Conservation (phyloP, 2,797 vertebrate species). For the Poecilia velifera region DNA sequence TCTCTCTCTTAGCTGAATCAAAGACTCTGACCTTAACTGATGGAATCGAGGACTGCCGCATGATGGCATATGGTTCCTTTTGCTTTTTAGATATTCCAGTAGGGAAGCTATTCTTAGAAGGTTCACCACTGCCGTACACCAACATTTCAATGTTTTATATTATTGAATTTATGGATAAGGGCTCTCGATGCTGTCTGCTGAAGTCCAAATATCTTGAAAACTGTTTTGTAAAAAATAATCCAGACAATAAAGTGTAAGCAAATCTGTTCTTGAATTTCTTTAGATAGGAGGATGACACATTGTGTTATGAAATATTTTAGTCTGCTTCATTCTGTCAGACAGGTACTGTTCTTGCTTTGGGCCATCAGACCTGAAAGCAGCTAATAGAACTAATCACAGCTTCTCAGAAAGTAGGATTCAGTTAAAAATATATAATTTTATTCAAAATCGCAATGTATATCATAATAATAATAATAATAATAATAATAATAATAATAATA, state of each 20-base stretch:
- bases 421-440: neutral
- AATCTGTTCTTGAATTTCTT: slow-evolving; percentile 1
- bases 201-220: neutral
- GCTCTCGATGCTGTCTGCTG: neutral
- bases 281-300: neutral
- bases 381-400: neutral
- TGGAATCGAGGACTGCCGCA: neutral
- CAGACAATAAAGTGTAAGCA: neutral
- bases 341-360: no score
- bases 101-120: neutral
- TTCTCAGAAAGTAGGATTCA: neutral
- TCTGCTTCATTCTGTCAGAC: neutral
- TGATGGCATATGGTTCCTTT: neutral
- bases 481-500: neutral
- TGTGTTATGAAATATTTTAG: neutral
- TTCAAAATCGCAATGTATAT: neutral
- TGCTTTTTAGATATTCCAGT: neutral
- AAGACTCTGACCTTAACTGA: neutral
- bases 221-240: no score
- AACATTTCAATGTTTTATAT: neutral
- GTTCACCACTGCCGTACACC: neutral
- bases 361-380: neutral
- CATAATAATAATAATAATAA: neutral
- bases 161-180: neutral
- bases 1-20: no score